A percentile compares a stretch with the other conserved stretches of the same genome.
These are phyloP conservation scores for Rhabdophis nuchalis DNA, from an alignment of 2,797 vertebrate genomes.

Conservation along the genomic window DNA sequence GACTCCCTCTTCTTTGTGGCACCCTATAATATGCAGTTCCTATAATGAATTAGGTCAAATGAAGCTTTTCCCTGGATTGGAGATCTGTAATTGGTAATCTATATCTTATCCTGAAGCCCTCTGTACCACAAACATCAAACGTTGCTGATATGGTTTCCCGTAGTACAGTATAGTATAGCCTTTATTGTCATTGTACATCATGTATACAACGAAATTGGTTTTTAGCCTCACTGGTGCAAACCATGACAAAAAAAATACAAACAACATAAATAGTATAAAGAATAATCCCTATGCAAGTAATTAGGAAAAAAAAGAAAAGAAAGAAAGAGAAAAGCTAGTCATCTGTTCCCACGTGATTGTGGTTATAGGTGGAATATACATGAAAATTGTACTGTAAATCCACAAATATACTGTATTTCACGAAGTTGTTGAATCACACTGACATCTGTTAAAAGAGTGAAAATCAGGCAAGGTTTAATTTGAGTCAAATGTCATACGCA, in stretches of 20 bases:
- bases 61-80: neutral
- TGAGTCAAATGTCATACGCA: neutral
- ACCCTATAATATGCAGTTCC: rapidly evolving
- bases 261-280: no score
- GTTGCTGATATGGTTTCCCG: neutral
- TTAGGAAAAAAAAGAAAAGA: no score
- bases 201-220: no score
- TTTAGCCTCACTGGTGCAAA: no score
- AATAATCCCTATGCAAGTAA: no score
- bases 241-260: no score
- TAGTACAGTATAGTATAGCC: no score
- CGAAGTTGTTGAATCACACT: neutral
- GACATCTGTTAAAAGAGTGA: neutral
- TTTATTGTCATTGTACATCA: no score
- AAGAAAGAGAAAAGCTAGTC: no score
- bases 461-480: neutral
- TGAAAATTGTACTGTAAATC: neutral
- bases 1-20: no score
- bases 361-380: neutral
- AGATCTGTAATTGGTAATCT: neutral
- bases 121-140: neutral
- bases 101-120: neutral
- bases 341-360: no score
- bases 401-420: neutral
- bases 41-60: neutral